Base-by-base conservation (phyloP, 2,888 invertebrate genomes). In the Ormyrus pomaceus region DNA sequence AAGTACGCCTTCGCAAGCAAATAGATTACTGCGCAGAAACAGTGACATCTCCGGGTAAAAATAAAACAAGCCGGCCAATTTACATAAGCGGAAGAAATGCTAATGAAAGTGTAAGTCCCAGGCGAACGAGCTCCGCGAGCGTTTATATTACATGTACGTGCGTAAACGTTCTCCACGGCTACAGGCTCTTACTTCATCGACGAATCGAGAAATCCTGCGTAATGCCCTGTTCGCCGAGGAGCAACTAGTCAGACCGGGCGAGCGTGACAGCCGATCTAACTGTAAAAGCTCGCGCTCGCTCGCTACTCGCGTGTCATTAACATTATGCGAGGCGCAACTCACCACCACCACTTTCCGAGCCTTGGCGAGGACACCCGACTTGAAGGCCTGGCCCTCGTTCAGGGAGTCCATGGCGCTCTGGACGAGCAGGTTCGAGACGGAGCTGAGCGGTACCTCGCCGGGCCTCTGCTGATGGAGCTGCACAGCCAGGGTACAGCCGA, bases 311-410 rank as follows among this genome's bases (percentile, higher is more conserved):
- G 34, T 34, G 34, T 34, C 4, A 34, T 34, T 34, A 34, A 34
- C 34, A 34, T 34, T 34, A 34, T 34, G 34, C 34, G 34, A 34
- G 34, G 34, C 34, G 34, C 34, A 34, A 34, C 34, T 34, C 34
- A 34, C 34, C 34, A 34, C 83, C 85, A 89, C 89, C 86, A 87
- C 79, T 86, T 87, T 87, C 79, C 88, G 88, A 19, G 87, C 88
- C 69, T 81, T 86, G 79, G 88, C 87, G 73, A 89, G 85, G 77
- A 86, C 85, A 80, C 87, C 88, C 77, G 84, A 85, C 81, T 84
- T 85, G 80, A 89, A 89, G 6, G 84, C 85, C 45, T 86, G 87
- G n/a, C 55, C 58, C 19, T 86, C 84, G 77, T 88, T 88, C 45
- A 89, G 80, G 9, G 86, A 85, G 77, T 83, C 84, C 46, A 88